phyloP scores from a whole-genome alignment of 2,797 vertebrate genomes.

The Hypotaenidia philippensis region DNA sequence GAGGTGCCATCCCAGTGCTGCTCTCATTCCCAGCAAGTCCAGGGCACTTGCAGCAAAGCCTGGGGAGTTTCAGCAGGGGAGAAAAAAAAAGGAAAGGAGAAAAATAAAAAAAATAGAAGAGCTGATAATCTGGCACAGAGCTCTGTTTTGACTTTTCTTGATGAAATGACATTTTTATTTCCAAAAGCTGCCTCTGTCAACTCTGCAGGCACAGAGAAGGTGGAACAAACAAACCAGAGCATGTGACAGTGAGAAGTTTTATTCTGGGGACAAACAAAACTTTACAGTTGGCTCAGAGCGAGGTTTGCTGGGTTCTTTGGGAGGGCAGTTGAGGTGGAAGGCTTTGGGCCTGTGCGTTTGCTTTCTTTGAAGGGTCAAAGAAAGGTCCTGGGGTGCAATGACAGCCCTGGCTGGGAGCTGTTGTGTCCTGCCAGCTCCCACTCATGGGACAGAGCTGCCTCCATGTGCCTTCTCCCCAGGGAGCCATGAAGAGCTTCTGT shows the following conservation, averaged over 20 bases:
- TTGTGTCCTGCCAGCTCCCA: background rate
- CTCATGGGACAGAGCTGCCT: background rate
- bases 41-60: accelerated
- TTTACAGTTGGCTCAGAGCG: slow-evolving; percentile 1
- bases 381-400: background rate
- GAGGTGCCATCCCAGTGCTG: background rate
- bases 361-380: background rate
- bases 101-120: background rate
- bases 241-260: slow-evolving; percentile 48
- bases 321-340: background rate
- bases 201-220: background rate
- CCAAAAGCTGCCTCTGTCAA: slow-evolving; percentile 34
- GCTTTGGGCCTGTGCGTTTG: background rate
- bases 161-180: slow-evolving; percentile 61
- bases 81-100: no score
- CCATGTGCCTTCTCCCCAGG: background rate
- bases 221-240: slow-evolving; percentile 37
- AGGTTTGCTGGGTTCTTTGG: background rate
- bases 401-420: background rate
- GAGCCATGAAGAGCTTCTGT: background rate
- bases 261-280: slow-evolving; percentile 42
- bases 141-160: slow-evolving; percentile 51
- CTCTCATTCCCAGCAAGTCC: background rate
- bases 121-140: slow-evolving; percentile 10
- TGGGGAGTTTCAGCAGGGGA: background rate